phyloP scores from a whole-genome alignment of 92 coral and sea anemone species.

The Metridium senile region DNA sequence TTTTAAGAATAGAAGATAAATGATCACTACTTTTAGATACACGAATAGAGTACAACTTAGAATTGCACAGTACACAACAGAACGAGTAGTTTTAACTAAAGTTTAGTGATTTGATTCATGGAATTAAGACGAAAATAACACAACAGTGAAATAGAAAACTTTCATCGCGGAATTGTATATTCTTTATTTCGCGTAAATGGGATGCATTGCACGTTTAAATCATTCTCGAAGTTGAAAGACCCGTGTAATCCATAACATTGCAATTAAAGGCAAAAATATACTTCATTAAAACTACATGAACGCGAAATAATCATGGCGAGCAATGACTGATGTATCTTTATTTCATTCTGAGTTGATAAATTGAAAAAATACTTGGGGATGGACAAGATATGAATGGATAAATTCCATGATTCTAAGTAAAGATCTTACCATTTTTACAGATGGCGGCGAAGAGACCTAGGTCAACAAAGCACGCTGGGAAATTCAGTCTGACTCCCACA shows the following conservation, averaged over 20 bases:
- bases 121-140: no score
- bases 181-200: not conserved
- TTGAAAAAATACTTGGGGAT: constrained; percentile 32
- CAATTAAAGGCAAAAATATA: constrained; percentile 2
- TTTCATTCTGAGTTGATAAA: not conserved
- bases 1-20: no score
- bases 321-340: constrained; percentile 3
- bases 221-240: not conserved
- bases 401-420: not conserved
- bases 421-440: constrained; percentile 80
- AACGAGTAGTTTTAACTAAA: no score
- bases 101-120: no score
- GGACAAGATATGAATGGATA: constrained; percentile 48
- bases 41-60: no score
- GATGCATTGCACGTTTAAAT: not conserved
- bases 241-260: constrained; percentile 4
- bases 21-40: no score
- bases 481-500: constrained; percentile 46
- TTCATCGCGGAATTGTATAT: no score
- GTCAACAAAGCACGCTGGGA: constrained; percentile 61
- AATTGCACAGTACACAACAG: no score
- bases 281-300: not conserved
- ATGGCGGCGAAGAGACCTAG: constrained; percentile 81
- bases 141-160: no score
- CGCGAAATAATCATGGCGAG: not conserved